Evolutionary conservation across 2,888 invertebrate genomes (phyloP).

Genomic region (Drosophila peninsularis): DNA sequence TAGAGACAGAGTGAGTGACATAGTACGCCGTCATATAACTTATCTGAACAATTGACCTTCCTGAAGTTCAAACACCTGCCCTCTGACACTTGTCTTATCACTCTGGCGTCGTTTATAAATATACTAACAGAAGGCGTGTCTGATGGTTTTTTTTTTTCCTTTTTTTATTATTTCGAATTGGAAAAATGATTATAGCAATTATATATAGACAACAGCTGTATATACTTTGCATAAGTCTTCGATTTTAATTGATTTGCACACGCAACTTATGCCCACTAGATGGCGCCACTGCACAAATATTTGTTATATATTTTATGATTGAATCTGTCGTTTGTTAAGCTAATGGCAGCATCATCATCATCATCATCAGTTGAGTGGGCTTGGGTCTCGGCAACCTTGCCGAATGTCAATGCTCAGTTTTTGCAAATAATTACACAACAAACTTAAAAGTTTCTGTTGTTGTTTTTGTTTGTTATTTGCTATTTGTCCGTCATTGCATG

Average conservation of each 20-base stretch:
- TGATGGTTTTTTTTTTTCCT: not conserved
- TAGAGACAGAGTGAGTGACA: not conserved
- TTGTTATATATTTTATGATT: conserved; percentile 42
- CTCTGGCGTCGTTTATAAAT: conserved; percentile 39
- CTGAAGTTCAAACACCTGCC: conserved; percentile 73
- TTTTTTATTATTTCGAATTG: not conserved
- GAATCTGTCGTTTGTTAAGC: conserved; percentile 39
- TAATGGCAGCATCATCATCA: conserved; percentile 17
- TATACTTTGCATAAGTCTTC: conserved; percentile 10
- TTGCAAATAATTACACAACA: conserved; percentile 54
- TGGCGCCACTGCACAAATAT: conserved; percentile 44
- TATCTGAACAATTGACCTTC: conserved; percentile 62
- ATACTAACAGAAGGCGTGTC: conserved; percentile 62
- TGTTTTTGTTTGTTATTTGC: conserved; percentile 11
- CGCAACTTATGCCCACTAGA: conserved; percentile 25
- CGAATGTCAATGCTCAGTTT: conserved; percentile 54
- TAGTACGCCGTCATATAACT: conserved; percentile 7
- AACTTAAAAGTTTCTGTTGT: conserved; percentile 17
- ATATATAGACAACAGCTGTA: conserved; percentile 1
- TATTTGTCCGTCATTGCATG: conserved; percentile 24
- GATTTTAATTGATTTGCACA: conserved; percentile 20
- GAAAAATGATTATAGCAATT: conserved; percentile 26
- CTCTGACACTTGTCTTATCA: conserved; percentile 70
- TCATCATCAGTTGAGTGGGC: conserved; percentile 12
- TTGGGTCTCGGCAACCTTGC: conserved; percentile 48